Evolutionary conservation across 2,888 invertebrate species (phyloP).

Genomic region (Andricus quercusramuli): DNA sequence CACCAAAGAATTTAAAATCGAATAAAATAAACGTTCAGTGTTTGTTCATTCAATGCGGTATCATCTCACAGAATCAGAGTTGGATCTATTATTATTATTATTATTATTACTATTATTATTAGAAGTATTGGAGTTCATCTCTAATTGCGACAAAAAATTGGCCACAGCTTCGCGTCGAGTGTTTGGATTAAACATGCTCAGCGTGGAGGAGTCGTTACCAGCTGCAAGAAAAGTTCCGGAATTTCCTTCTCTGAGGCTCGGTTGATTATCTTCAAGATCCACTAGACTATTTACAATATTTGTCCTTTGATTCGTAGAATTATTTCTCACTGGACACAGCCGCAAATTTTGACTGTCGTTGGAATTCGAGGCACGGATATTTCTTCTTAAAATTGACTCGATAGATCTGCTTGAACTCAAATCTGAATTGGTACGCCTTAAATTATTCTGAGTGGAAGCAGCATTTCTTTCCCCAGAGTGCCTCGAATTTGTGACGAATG

Average conservation of each 20-base stretch:
- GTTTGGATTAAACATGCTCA: conserved; percentile 12
- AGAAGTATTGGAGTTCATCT: conserved; percentile 2
- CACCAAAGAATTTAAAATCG: conserved; percentile 27
- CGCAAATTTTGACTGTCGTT: conserved; percentile 31
- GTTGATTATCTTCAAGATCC: not conserved
- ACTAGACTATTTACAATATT: conserved; percentile 17
- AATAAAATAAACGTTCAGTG: conserved; percentile 30
- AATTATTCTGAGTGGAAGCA: conserved; percentile 40
- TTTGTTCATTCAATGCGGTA: not conserved
- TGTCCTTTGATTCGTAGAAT: conserved; percentile 28
- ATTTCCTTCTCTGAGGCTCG: not conserved
- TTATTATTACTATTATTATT: not conserved
- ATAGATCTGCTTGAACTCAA: conserved; percentile 48
- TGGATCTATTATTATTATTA: not conserved
- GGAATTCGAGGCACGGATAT: conserved; percentile 36
- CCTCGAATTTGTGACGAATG: conserved; percentile 59
- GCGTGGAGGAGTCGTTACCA: not conserved
- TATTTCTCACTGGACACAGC: conserved; percentile 32
- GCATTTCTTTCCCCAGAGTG: conserved; percentile 41
- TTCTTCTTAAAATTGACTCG: conserved; percentile 28
- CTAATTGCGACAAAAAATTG: conserved; percentile 14
- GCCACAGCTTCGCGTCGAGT: conserved; percentile 18
- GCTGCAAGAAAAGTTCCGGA: not conserved
- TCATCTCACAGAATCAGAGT: conserved; percentile 20
- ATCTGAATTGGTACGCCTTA: conserved; percentile 51